Evolutionary conservation across 2,888 invertebrate species (phyloP).

Genomic region (Axea sp.): DNA sequence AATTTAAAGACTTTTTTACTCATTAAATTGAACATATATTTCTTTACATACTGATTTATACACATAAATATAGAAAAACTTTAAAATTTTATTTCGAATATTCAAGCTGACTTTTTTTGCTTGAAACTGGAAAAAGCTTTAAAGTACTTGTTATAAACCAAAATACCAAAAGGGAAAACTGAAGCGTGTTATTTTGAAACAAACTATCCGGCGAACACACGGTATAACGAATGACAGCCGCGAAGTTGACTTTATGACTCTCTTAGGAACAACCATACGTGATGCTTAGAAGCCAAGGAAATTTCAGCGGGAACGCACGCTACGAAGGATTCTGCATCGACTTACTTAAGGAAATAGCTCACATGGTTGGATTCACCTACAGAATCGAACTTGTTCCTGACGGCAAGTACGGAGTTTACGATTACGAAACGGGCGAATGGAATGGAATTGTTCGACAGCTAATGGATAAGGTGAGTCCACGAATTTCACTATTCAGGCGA

Average conservation of each 20-base stretch:
- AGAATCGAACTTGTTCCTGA: constrained; percentile 84
- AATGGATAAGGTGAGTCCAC: constrained; percentile 83
- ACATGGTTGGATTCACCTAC: constrained; percentile 85
- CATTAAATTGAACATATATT: too few species aligned
- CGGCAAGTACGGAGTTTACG: constrained; percentile 87
- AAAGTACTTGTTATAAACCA: constrained; percentile 8
- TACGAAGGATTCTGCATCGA: constrained; percentile 89
- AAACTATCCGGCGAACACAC: constrained; percentile 13
- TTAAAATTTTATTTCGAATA: too few species aligned
- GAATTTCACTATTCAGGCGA: constrained; percentile 17
- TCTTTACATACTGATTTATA: too few species aligned
- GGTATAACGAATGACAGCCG: constrained; percentile 48
- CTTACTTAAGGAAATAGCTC: constrained; percentile 83
- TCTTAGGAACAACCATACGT: constrained; percentile 82
- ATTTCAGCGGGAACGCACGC: constrained; percentile 83
- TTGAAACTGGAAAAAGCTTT: not conserved
- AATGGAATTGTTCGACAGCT: constrained; percentile 85
- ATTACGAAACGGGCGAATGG: constrained; percentile 87
- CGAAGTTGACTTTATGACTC: constrained; percentile 72
- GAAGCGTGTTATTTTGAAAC: constrained; percentile 30
- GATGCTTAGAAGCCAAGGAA: constrained; percentile 80
- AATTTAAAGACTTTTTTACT: too few species aligned
- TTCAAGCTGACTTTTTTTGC: constrained; percentile 1
- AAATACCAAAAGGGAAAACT: constrained; percentile 7
- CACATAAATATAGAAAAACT: too few species aligned